phyloP scores from a whole-genome alignment of 2,113 vertebrate genomes.

The Notechis scutatus region DNA sequence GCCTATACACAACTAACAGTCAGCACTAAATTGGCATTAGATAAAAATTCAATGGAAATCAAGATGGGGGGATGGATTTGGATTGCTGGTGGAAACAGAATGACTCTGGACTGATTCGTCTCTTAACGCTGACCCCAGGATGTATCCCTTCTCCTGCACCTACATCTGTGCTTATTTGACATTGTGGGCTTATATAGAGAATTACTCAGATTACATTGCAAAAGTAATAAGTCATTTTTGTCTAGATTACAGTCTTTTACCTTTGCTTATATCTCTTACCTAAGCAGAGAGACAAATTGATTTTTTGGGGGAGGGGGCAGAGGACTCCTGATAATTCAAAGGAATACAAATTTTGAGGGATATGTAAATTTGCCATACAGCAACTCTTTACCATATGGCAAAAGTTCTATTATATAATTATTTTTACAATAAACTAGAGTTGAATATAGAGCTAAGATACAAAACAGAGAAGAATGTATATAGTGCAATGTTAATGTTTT shows the following conservation, averaged over 20 bases:
- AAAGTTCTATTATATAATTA: not conserved
- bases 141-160: not conserved
- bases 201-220: not conserved
- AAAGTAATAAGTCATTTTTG: not conserved
- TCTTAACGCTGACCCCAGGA: not conserved
- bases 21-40: not conserved
- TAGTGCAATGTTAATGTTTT: not conserved
- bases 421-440: not conserved
- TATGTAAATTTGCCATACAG: not conserved
- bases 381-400: not conserved
- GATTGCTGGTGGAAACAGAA: not conserved
- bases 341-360: not conserved
- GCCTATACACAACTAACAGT: not conserved
- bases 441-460: not conserved
- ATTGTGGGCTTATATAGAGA: not conserved
- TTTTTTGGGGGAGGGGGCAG: not conserved
- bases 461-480: not conserved
- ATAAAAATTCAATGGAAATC: not conserved
- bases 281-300: not conserved
- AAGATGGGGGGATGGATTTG: not conserved
- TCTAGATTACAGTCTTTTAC: not conserved
- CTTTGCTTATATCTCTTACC: not conserved
- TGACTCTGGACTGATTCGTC: not conserved
- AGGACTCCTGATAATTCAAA: not conserved
- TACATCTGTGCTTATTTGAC: not conserved